phyloP scores from a whole-genome alignment of 2,888 invertebrate species.

The Apoderus coryli region DNA sequence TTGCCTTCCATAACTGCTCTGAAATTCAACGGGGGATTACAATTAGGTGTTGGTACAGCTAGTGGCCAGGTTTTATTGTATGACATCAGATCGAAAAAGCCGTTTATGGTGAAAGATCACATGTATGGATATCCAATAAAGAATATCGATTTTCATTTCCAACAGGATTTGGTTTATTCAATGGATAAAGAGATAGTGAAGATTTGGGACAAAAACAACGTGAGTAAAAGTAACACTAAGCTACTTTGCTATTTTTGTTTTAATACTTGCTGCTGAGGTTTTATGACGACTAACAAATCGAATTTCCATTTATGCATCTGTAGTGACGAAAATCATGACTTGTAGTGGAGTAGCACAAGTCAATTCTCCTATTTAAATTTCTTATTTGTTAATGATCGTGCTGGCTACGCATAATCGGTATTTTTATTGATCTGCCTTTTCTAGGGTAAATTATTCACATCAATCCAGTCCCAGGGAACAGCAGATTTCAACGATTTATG shows the following conservation, averaged over 20 bases:
- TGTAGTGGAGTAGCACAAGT: too few relatives aligned
- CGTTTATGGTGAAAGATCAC: constrained; percentile 84
- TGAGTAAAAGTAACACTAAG: constrained; percentile 31
- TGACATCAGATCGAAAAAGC: constrained; percentile 85
- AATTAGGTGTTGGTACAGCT: constrained; percentile 81
- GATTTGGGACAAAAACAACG: constrained; percentile 79
- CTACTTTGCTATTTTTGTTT: constrained; percentile 2
- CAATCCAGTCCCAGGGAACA: constrained; percentile 75
- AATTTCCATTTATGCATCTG: too few relatives aligned
- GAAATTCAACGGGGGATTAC: constrained; percentile 59
- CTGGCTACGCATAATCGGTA: too few relatives aligned
- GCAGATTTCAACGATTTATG: constrained; percentile 83
- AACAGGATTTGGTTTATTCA: constrained; percentile 69
- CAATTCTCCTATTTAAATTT: neutral
- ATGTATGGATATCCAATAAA: constrained; percentile 87
- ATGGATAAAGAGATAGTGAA: constrained; percentile 81
- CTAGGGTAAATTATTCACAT: constrained; percentile 84
- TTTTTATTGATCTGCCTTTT: constrained; percentile 20
- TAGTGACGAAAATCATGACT: too few relatives aligned
- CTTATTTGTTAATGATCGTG: too few relatives aligned
- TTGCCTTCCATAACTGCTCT: constrained; percentile 67
- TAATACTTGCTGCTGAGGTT: too few relatives aligned
- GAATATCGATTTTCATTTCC: constrained; percentile 69
- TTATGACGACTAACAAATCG: too few relatives aligned
- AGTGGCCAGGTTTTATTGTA: constrained; percentile 90